Percentiles rank a stretch among this genome's conserved stretches.
phyloP scores from a whole-genome alignment of 2,888 invertebrate species.

The Sipha maydis region DNA sequence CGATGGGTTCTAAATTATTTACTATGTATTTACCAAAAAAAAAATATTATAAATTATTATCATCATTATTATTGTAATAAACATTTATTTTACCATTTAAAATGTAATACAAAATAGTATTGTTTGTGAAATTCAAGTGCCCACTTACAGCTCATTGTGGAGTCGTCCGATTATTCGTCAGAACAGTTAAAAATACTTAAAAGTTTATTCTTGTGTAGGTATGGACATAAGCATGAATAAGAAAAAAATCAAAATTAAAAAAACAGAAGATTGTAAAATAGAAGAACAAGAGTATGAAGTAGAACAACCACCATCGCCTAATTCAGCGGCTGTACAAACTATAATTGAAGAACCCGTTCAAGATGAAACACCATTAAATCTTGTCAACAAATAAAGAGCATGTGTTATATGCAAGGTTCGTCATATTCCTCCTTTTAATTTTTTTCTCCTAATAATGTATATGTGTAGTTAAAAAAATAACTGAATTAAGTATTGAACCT shows the following conservation, averaged over 20 bases:
- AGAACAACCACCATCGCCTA: constrained; percentile 55
- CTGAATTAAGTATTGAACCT: constrained; percentile 34
- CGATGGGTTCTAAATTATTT: constrained; percentile 26
- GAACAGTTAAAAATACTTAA: constrained; percentile 56
- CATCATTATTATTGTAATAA: constrained; percentile 28
- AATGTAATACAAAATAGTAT: constrained; percentile 8
- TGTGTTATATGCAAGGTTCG: constrained; percentile 9
- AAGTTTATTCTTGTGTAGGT: constrained; percentile 61
- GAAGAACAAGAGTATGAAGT: constrained; percentile 44
- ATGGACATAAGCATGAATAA: constrained; percentile 61
- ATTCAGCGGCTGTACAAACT: constrained; percentile 54
- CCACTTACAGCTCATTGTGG: constrained; percentile 38
- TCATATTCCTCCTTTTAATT: constrained; percentile 42
- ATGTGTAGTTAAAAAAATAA: constrained; percentile 32
- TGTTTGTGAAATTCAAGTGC: constrained; percentile 36
- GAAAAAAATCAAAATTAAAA: constrained; percentile 62
- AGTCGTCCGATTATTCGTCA: constrained; percentile 47
- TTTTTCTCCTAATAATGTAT: constrained; percentile 35
- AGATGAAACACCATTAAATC: constrained; percentile 59
- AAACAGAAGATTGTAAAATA: constrained; percentile 39
- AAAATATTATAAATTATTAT: not conserved
- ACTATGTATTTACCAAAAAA: constrained; percentile 9
- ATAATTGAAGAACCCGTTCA: constrained; percentile 57
- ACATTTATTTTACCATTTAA: constrained; percentile 28
- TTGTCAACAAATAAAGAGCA: constrained; percentile 46